Evolutionary conservation across 2,113 vertebrate genomes (phyloP).

Genomic region (Perccottus glenii): DNA sequence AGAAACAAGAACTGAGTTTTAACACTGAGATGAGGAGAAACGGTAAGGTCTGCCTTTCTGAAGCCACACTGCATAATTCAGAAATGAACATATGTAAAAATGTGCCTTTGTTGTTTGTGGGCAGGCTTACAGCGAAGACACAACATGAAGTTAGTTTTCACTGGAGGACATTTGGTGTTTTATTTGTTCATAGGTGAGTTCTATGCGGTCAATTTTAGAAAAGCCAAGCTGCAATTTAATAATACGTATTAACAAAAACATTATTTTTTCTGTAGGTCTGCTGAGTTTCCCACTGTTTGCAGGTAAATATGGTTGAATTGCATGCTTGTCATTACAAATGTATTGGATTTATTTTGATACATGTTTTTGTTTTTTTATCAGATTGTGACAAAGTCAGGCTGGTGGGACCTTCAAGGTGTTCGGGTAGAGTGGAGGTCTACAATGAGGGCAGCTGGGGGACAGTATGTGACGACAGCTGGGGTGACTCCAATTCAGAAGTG

Average conservation of each 20-base stretch:
- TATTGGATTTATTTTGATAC: not conserved
- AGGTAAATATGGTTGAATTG: not conserved
- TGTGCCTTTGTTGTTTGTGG: not conserved
- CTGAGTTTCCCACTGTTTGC: not conserved
- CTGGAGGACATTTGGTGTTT: not conserved
- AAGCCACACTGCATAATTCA: not conserved
- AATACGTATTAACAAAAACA: too few relatives aligned
- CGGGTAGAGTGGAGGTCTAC: conserved; percentile 64
- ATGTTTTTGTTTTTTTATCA: too few relatives aligned
- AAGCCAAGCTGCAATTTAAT: not conserved
- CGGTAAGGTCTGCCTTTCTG: not conserved
- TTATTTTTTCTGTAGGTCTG: not conserved
- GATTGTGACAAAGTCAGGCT: conserved; percentile 47
- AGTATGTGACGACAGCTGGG: conserved; percentile 67
- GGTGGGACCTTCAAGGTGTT: conserved; percentile 43
- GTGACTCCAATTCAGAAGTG: conserved; percentile 42
- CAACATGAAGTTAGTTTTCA: not conserved
- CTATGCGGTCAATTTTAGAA: not conserved
- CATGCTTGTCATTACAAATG: too few relatives aligned
- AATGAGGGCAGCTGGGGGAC: conserved; percentile 54
- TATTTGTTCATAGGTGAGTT: not conserved
- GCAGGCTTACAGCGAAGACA: not conserved
- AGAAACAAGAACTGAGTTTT: not conserved
- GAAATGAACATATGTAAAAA: not conserved
- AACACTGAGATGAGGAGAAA: not conserved